These are phyloP conservation scores for Pterocles gutturalis DNA, from an alignment of 2,113 vertebrate genomes.

Conservation along the genomic window DNA sequence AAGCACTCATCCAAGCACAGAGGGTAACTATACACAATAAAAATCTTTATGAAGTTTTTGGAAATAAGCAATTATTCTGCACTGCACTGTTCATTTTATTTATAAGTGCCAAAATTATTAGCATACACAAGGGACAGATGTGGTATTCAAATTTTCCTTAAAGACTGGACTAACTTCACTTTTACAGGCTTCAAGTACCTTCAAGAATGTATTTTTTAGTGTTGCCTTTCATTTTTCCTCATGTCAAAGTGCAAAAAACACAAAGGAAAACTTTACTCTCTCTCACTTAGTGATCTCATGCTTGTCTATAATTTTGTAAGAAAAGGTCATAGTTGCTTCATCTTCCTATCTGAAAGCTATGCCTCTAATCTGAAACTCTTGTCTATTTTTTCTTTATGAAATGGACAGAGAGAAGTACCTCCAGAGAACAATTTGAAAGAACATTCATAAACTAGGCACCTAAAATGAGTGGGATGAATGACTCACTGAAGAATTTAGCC, in stretches of 20 bases:
- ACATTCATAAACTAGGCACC: neutral
- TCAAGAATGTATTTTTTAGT: neutral
- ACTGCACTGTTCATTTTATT: constrained; percentile 59
- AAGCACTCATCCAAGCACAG: constrained; percentile 50
- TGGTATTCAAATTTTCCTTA: constrained; percentile 39
- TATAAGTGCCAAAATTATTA: constrained; percentile 51
- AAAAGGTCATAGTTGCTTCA: neutral
- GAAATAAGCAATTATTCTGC: constrained; percentile 54
- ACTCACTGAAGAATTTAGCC: neutral
- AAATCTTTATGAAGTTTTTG: constrained; percentile 56
- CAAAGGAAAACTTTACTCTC: neutral
- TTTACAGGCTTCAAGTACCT: neutral
- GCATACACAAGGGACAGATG: neutral
- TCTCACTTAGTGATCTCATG: neutral
- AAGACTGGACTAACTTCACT: neutral
- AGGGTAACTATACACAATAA: constrained; percentile 36
- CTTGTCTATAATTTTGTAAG: neutral
- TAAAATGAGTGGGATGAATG: neutral
- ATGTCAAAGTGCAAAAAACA: neutral
- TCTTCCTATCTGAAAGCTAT: neutral
- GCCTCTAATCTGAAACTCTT: neutral
- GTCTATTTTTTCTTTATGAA: neutral
- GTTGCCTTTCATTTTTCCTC: neutral
- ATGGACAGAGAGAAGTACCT: neutral
- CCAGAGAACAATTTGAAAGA: neutral